Base-by-base conservation (phyloP, 2,888 invertebrate genomes). In the Drosophila greeni region DNA sequence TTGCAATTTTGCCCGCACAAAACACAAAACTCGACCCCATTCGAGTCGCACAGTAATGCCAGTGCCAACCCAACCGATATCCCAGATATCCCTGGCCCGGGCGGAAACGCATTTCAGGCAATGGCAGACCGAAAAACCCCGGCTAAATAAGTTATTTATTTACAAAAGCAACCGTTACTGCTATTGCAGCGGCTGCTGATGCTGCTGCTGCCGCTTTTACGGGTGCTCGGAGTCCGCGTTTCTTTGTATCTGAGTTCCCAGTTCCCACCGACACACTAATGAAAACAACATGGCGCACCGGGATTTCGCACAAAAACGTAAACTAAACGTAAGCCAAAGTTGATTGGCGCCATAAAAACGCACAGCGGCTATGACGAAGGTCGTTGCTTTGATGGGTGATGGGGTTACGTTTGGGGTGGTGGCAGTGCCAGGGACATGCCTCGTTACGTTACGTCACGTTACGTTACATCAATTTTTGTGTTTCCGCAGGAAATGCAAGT, bases 391-490 rank as follows among this genome's bases (percentile, higher is more conserved):
- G 45, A 29, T 29, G 47, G 33, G 18, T 24, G 23, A 14, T 7
- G 29, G 29, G 14, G 34, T 24, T 14, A 6, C 12, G 9, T 20
- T 18, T 6, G 4, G 33, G 31, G 16, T n/a, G 18, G 14, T 29
- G n/a, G 36, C 12, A 26, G 70, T 76, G 76, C 39, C 66, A 43
- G 53, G 42, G 83, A 72, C 79, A 79, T 57, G 60, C 59, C 66
- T 71, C 79, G 79, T 80, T 80, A 79, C 81, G 79, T 82, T 74
- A 75, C 81, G 82, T 80, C 83, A 80, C 83, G 79, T 80, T 81
- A 80, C 83, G 79, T 80, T 83, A 78, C 78, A 80, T 80, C 83
- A 80, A 80, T 80, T 80, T 80, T 80, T 83, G 79, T 80, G 83
- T 83, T 80, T 80, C 79, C 79, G 82, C 79, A 73, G 79, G 79